phyloP scores from a whole-genome alignment of 2,888 invertebrate species.

The Eupsilia transversa region DNA sequence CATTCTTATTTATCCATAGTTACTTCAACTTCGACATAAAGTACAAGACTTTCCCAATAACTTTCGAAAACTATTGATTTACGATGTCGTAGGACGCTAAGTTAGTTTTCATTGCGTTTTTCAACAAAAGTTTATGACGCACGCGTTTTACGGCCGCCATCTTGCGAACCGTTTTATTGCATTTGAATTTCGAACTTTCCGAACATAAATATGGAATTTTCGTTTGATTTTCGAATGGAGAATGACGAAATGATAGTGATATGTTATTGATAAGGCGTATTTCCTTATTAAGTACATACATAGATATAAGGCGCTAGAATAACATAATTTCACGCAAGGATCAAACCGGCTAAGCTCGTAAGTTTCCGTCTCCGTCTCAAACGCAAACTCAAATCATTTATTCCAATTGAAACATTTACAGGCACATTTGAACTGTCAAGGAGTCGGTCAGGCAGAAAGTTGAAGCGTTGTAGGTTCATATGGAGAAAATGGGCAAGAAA shows the following conservation, averaged over 20 bases:
- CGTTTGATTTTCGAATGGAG: slow-evolving; percentile 36
- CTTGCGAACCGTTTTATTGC: slow-evolving; percentile 57
- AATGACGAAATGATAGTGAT: slow-evolving; percentile 17
- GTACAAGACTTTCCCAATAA: slow-evolving; percentile 38
- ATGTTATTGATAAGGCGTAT: slow-evolving; percentile 18
- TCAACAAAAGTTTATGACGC: slow-evolving; percentile 63
- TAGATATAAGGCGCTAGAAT: not conserved
- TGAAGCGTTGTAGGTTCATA: too few relatives aligned
- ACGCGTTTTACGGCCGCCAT: slow-evolving; percentile 54
- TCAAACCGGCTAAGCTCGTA: too few relatives aligned
- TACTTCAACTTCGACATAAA: slow-evolving; percentile 11
- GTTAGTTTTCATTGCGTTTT: slow-evolving; percentile 64
- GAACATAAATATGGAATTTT: slow-evolving; percentile 49
- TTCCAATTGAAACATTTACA: too few relatives aligned
- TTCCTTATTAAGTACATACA: not conserved
- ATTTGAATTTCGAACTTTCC: slow-evolving; percentile 56
- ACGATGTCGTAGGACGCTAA: slow-evolving; percentile 56
- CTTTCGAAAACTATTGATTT: slow-evolving; percentile 63
- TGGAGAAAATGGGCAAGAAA: too few relatives aligned
- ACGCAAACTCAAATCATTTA: too few relatives aligned
- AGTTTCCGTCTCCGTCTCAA: too few relatives aligned
- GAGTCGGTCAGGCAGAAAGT: too few relatives aligned
- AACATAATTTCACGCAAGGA: not conserved
- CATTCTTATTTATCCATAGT: slow-evolving; percentile 23
- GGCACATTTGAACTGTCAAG: too few relatives aligned